These are phyloP conservation scores for Drosophila putrida DNA, from an alignment of 2,888 invertebrate genomes.

Conservation along the genomic window DNA sequence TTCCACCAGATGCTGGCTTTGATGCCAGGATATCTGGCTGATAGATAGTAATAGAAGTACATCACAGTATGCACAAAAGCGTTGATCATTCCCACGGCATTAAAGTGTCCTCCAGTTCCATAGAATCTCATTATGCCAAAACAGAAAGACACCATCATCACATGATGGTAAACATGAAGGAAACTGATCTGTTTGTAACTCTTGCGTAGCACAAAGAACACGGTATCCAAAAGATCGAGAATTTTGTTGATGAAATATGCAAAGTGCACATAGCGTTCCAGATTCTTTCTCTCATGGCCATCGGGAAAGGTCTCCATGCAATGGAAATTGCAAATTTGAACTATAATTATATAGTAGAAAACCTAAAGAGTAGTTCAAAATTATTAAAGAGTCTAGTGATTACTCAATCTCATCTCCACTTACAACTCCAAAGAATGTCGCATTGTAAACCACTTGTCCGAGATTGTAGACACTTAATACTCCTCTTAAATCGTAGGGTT, in stretches of 20 bases:
- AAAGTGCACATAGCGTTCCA: slow-evolving; percentile 60
- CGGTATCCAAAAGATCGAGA: slow-evolving; percentile 91
- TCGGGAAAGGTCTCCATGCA: slow-evolving; percentile 43
- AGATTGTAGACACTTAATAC: slow-evolving; percentile 43
- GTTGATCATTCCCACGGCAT: slow-evolving; percentile 85
- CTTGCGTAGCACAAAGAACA: slow-evolving; percentile 95
- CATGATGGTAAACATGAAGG: slow-evolving; percentile 95
- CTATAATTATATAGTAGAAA: slow-evolving; percentile 33
- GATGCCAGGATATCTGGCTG: slow-evolving; percentile 85
- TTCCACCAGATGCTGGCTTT: slow-evolving; percentile 86
- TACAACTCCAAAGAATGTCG: slow-evolving; percentile 34
- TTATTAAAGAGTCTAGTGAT: neutral
- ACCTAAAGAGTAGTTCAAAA: slow-evolving; percentile 9
- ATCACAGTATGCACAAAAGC: slow-evolving; percentile 86
- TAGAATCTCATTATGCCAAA: slow-evolving; percentile 92
- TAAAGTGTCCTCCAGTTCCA: slow-evolving; percentile 87
- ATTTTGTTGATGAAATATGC: slow-evolving; percentile 87
- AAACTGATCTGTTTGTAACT: slow-evolving; percentile 94
- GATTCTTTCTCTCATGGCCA: slow-evolving; percentile 23
- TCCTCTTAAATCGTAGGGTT: slow-evolving; percentile 35
- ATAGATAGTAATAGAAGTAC: slow-evolving; percentile 86
- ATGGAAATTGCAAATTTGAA: slow-evolving; percentile 13
- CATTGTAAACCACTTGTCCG: slow-evolving; percentile 44
- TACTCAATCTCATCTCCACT: slow-evolving; percentile 6
- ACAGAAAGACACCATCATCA: slow-evolving; percentile 89